Conservation (phyloP, 2,797 vertebrate genomes). For the Denticeps clupeoides region DNA sequence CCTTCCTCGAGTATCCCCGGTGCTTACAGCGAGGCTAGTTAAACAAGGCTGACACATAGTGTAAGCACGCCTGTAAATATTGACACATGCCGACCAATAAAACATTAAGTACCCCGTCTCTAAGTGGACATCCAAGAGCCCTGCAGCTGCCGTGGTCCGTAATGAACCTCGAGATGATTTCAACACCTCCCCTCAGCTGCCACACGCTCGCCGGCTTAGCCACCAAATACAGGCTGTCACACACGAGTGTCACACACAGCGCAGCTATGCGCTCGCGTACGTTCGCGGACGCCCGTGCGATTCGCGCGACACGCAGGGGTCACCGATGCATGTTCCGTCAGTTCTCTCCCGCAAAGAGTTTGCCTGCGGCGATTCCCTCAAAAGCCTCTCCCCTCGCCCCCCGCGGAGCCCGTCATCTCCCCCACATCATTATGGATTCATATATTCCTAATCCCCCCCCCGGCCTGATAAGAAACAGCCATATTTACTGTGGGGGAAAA, state of each 20-base stretch:
- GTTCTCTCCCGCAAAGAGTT: too few species aligned
- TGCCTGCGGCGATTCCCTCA: too few species aligned
- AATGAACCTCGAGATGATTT: conserved; percentile 20
- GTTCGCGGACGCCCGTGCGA: too few species aligned
- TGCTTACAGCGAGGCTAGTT: conserved; percentile 25
- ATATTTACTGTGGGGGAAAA: conserved; percentile 57
- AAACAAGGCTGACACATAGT: conserved; percentile 14
- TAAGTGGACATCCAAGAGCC: conserved; percentile 18
- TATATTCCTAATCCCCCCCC: conserved; percentile 28
- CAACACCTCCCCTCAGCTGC: conserved; percentile 6
- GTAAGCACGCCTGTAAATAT: conserved; percentile 26
- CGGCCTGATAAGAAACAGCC: conserved; percentile 37
- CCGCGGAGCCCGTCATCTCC: conserved; percentile 33
- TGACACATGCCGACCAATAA: conserved; percentile 25
- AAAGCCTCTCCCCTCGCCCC: background rate
- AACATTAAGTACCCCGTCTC: conserved; percentile 15
- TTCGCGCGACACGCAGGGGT: too few species aligned
- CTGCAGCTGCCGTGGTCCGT: conserved; percentile 24
- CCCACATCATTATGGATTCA: conserved; percentile 46
- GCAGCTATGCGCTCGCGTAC: too few species aligned
- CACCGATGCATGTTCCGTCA: too few species aligned
- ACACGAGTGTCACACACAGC: background rate
- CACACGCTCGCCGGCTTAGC: background rate
- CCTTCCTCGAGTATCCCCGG: conserved; percentile 6
- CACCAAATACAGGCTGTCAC: background rate